phyloP scores from a whole-genome alignment of 2,888 invertebrate genomes.

The Meiosimyza decipiens region DNA sequence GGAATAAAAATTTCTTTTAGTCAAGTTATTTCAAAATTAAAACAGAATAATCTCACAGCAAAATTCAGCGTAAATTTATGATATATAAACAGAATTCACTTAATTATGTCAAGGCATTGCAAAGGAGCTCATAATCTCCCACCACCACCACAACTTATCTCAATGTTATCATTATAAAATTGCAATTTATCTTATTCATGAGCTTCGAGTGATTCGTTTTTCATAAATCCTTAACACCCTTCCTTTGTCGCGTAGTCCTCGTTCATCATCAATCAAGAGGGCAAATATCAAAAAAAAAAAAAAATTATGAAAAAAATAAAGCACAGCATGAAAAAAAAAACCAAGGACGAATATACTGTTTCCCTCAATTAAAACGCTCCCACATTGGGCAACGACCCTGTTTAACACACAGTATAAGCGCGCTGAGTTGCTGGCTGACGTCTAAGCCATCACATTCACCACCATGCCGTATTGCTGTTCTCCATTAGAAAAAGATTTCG shows the following conservation, averaged over 20 bases:
- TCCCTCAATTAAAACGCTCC: background rate
- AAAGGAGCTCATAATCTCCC: too few species aligned
- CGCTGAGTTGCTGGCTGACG: background rate
- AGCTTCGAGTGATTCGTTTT: background rate
- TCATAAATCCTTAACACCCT: slow-evolving; percentile 6
- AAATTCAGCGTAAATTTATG: too few species aligned
- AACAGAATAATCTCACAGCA: too few species aligned
- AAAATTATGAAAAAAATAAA: background rate
- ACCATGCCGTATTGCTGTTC: background rate
- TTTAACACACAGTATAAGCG: background rate
- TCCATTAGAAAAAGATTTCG: slow-evolving; percentile 18
- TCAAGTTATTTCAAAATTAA: too few species aligned
- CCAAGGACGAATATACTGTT: background rate
- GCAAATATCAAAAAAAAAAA: slow-evolving; percentile 5
- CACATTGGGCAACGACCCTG: slow-evolving; percentile 1
- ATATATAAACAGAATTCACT: too few species aligned
- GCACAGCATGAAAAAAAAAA: background rate
- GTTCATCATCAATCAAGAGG: slow-evolving; percentile 15
- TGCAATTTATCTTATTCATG: slow-evolving; percentile 19
- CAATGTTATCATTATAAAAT: background rate
- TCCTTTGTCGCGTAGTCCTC: background rate
- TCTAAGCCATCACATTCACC: background rate
- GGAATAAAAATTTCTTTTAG: too few species aligned
- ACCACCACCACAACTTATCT: too few species aligned
- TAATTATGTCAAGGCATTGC: too few species aligned